phyloP scores from a whole-genome alignment of 2,797 vertebrate species.

The Phalloptychus januarius region DNA sequence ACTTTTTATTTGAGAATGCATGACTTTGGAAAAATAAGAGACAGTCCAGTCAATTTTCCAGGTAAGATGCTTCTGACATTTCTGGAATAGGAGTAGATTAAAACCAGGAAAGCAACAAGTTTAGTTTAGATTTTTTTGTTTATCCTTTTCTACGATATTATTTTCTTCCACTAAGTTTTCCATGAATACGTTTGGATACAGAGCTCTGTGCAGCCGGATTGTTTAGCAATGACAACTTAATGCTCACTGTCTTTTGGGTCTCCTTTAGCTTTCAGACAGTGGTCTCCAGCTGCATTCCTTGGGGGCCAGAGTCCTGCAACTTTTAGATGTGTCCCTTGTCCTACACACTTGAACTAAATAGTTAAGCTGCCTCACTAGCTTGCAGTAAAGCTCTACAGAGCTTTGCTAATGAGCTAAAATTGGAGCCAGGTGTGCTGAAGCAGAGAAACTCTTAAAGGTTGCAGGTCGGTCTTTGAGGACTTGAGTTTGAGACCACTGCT shows the following conservation, averaged over 20 bases:
- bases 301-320: too few species aligned
- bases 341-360: too few species aligned
- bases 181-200: neutral
- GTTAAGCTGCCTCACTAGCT: too few species aligned
- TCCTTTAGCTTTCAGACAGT: neutral
- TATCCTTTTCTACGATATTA: neutral
- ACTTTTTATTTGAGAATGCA: neutral
- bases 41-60: neutral
- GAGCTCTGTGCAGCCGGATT: neutral
- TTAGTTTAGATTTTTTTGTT: neutral
- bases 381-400: too few species aligned
- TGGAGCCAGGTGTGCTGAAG: too few species aligned
- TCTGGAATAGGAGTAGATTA: neutral
- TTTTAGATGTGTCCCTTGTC: too few species aligned
- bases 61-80: neutral
- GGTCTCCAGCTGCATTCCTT: too few species aligned
- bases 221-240: neutral
- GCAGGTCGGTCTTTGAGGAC: too few species aligned
- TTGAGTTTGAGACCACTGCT: neutral
- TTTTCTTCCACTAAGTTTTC: neutral
- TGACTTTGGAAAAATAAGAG: neutral
- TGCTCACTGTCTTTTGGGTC: neutral
- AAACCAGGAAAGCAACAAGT: neutral
- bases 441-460: too few species aligned
- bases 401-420: too few species aligned